These are phyloP conservation scores for Napeogenes sylphis DNA, from an alignment of 2,888 invertebrate genomes.

Conservation along the genomic window DNA sequence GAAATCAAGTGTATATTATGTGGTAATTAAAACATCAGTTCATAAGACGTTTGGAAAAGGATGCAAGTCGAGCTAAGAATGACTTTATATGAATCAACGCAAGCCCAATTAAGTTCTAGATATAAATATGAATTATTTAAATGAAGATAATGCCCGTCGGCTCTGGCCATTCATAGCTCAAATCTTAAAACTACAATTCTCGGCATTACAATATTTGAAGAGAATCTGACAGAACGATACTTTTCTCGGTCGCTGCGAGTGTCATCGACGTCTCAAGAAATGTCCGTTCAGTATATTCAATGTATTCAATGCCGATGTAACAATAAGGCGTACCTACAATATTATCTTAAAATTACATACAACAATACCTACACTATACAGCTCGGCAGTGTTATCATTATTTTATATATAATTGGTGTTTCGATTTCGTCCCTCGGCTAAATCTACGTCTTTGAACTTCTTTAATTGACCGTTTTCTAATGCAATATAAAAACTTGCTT, in stretches of 20 bases:
- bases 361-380: conserved; percentile 31
- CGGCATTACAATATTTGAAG: conserved; percentile 23
- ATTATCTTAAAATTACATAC: conserved; percentile 28
- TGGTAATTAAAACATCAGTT: conserved; percentile 45
- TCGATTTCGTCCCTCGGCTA: conserved; percentile 23
- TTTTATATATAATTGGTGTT: conserved; percentile 39
- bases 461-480: conserved; percentile 33
- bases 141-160: neutral
- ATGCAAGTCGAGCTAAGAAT: conserved; percentile 37
- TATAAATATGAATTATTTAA: neutral
- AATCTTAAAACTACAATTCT: conserved; percentile 24
- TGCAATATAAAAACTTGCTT: conserved; percentile 13
- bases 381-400: conserved; percentile 39
- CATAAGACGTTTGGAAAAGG: conserved; percentile 58
- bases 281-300: neutral
- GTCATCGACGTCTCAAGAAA: conserved; percentile 4
- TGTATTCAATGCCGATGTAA: conserved; percentile 14
- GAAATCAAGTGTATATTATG: conserved; percentile 56
- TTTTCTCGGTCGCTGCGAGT: no score
- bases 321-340: conserved; percentile 31
- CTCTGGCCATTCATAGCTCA: conserved; percentile 23
- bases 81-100: conserved; percentile 27
- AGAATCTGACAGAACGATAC: neutral
- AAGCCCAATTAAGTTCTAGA: neutral
- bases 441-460: conserved; percentile 38